Percentiles rank a stretch among this genome's conserved stretches.
Conservation (phyloP, 2,797 vertebrate species). For the Pseudochirops cupreus region DNA sequence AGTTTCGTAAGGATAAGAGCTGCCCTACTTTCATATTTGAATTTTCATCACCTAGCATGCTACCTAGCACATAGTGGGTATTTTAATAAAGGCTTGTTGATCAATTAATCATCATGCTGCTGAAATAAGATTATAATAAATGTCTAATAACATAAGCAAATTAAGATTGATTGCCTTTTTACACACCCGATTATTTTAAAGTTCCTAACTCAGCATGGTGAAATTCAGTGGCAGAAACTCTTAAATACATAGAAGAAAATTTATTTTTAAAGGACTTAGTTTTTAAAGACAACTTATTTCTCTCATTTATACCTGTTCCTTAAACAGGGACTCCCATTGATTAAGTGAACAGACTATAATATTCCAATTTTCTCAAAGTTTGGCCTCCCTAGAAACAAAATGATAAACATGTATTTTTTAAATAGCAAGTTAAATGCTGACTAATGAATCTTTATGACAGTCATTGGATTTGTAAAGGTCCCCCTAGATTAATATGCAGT, state of each 20-base stretch:
- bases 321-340: constrained; percentile 36
- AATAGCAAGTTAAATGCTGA: constrained; percentile 79
- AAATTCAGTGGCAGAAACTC: constrained; percentile 25
- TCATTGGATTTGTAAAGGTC: constrained; percentile 77
- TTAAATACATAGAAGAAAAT: constrained; percentile 42
- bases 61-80: neutral
- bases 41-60: neutral
- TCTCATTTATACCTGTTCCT: constrained; percentile 36
- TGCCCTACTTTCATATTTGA: neutral
- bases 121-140: constrained; percentile 5
- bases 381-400: constrained; percentile 57
- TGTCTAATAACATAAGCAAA: constrained; percentile 31
- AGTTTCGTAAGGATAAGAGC: neutral
- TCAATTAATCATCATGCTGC: neutral
- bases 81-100: neutral
- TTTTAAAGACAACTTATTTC: constrained; percentile 59
- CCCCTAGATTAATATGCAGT: constrained; percentile 77
- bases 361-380: constrained; percentile 46
- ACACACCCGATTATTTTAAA: neutral
- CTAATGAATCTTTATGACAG: constrained; percentile 81
- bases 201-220: neutral
- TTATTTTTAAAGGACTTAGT: constrained; percentile 58
- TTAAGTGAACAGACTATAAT: constrained; percentile 56
- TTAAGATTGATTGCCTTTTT: neutral
- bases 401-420: constrained; percentile 60